Evolutionary conservation across 2,113 vertebrate genomes (phyloP).

Genomic region (Engystomops pustulosus): DNA sequence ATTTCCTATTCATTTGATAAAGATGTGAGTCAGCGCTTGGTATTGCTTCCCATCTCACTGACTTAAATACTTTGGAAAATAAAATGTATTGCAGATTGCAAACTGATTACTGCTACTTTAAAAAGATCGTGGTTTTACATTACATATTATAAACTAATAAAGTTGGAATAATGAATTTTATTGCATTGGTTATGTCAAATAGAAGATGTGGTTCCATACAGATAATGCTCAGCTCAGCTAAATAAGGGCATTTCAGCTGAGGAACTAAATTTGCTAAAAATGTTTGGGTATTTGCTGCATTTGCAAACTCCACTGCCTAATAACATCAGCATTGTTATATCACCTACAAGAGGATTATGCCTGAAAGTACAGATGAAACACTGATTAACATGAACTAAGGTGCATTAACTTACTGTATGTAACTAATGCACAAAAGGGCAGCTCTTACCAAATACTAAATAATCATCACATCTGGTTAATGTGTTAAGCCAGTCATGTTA

Average conservation of each 20-base stretch:
- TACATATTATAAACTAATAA: slow-evolving; percentile 55
- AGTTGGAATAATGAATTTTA: slow-evolving; percentile 17
- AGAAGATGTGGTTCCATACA: not conserved
- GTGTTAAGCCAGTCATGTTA: no score
- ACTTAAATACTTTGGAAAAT: slow-evolving; percentile 56
- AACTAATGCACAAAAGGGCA: no score
- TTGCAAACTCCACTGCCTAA: no score
- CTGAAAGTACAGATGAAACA: no score
- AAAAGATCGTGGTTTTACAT: slow-evolving; percentile 39
- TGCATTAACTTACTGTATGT: no score
- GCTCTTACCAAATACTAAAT: no score
- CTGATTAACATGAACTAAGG: no score
- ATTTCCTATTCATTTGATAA: slow-evolving; percentile 60
- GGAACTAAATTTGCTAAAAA: no score
- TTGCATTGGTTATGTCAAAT: slow-evolving; percentile 30
- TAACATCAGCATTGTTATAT: no score
- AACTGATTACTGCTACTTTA: slow-evolving; percentile 58
- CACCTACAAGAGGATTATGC: no score
- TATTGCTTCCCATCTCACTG: slow-evolving; percentile 52
- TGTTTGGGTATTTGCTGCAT: no score
- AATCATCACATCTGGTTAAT: no score
- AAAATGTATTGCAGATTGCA: slow-evolving; percentile 58
- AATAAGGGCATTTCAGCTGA: not conserved
- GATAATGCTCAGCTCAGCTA: not conserved
- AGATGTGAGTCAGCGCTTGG: slow-evolving; percentile 59